These are phyloP conservation scores for Chromobotia macracanthus DNA, from an alignment of 2,797 vertebrate species.

Conservation along the genomic window DNA sequence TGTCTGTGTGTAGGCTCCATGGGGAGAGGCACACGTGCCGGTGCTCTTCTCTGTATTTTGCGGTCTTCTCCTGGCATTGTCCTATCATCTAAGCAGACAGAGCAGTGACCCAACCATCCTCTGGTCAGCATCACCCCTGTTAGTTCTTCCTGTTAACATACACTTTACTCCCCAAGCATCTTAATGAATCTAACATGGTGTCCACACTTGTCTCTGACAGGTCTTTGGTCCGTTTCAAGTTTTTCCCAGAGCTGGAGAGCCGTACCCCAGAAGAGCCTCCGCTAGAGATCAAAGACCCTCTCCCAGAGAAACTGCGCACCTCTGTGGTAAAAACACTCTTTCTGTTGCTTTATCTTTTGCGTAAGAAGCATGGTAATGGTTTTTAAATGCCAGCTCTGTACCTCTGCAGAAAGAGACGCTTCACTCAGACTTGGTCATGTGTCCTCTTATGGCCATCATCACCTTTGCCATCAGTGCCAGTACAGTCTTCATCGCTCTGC, in stretches of 20 bases:
- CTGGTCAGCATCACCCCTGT: slow-evolving; percentile 76
- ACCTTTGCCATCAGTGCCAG: slow-evolving; percentile 92
- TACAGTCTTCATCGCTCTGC: slow-evolving; percentile 91
- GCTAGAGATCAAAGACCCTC: slow-evolving; percentile 86
- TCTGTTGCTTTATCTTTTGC: slow-evolving; percentile 7
- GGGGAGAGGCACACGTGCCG: slow-evolving; percentile 89
- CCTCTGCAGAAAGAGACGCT: slow-evolving; percentile 85
- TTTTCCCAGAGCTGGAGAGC: slow-evolving; percentile 87
- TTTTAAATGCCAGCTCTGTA: slow-evolving; percentile 14
- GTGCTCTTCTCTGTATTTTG: slow-evolving; percentile 91
- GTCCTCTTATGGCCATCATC: slow-evolving; percentile 87
- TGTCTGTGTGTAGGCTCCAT: slow-evolving; percentile 76
- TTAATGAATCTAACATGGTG: not conserved
- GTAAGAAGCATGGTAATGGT: not conserved
- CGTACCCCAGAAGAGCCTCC: slow-evolving; percentile 83
- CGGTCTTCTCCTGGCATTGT: slow-evolving; percentile 86
- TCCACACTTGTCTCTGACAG: slow-evolving; percentile 62
- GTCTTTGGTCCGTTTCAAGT: slow-evolving; percentile 85
- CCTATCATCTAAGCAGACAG: slow-evolving; percentile 91
- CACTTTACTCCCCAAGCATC: not conserved
- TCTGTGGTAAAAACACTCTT: slow-evolving; percentile 80
- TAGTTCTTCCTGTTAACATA: not conserved
- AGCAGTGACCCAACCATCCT: slow-evolving; percentile 90
- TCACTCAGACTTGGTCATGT: slow-evolving; percentile 90
- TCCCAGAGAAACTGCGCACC: slow-evolving; percentile 86